Base-by-base conservation (phyloP, 1,140 invertebrate genomes). In the Parapsyche elsis region DNA sequence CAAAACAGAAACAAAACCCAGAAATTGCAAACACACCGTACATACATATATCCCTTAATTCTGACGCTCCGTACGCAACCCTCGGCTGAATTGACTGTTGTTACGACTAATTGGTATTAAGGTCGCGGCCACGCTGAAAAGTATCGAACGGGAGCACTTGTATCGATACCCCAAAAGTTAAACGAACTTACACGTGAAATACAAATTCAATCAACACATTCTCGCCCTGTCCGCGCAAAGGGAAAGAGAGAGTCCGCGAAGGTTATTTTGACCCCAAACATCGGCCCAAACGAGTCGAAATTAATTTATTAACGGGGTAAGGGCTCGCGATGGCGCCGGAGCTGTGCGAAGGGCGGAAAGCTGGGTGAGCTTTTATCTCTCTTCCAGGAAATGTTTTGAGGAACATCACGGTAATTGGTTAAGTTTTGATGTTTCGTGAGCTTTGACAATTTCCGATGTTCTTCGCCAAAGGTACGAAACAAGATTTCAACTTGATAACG, bases 331-430 rank as follows among this genome's bases (percentile, higher is more conserved):
- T 1, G 61, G 21, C 16, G 59, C 5, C 5, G 7, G n/a, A 61
- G 21, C 5, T 12, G 21, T 12, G n/a, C 5, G 24, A 67, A 16
- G 21, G 61, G 10, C 10, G 24, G 19, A 67, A 19, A 67, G 21
- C 9, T 21, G 61, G 61, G 61, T 16, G 19, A 30, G 16, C 71
- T 73, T 73, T 73, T 73, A 73, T 73, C 71, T 73, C n/a, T 26
- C 21, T 21, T n/a, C 4, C 10, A 24, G 73, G 16, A 70, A 76
- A 64, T 80, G 44, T 76, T 80, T 57, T 45, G 7, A 53, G 79
- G 38, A 67, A 76, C 57, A 80, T 80, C 79, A 76, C 46, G 73
- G 79, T 80, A 80, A 80, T 80, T 80, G 79, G 79, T 77, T 80
- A 80, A 80, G 79, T 80, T 80, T 76, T 76, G 74, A 76, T 80